A percentile compares a stretch with the other conserved stretches of the same genome.
Conservation (phyloP, 1,140 invertebrate genomes). For the Trichogramma pretiosum region DNA sequence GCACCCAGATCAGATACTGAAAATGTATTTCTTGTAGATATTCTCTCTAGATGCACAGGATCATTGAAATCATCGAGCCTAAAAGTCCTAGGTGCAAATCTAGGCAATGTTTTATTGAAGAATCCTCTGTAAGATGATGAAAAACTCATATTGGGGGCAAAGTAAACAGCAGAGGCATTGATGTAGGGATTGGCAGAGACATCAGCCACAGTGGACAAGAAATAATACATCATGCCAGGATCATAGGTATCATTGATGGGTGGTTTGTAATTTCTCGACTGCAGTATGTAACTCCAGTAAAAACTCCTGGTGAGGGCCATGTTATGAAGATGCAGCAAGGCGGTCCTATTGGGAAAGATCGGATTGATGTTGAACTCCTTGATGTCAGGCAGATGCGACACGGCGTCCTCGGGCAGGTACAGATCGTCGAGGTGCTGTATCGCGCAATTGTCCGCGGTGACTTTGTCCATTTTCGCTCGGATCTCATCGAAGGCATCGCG, state of each 20-base stretch:
- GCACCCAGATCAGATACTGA: constrained; percentile 75
- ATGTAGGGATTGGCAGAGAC: constrained; percentile 86
- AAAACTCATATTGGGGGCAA: constrained; percentile 88
- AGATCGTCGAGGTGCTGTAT: constrained; percentile 78
- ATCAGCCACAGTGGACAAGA: constrained; percentile 88
- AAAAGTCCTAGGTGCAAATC: constrained; percentile 90
- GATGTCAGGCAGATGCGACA: constrained; percentile 88
- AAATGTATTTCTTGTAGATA: constrained; percentile 85
- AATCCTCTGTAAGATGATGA: constrained; percentile 90
- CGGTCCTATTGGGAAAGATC: constrained; percentile 89
- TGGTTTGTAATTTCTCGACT: constrained; percentile 79
- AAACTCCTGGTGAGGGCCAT: constrained; percentile 90
- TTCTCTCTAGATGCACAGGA: constrained; percentile 83
- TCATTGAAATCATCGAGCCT: constrained; percentile 89
- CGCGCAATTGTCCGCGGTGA: constrained; percentile 77
- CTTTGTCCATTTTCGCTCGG: constrained; percentile 67
- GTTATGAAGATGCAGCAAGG: constrained; percentile 87
- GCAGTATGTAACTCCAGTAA: constrained; percentile 92
- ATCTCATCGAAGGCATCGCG: constrained; percentile 85
- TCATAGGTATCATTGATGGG: constrained; percentile 87
- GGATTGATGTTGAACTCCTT: constrained; percentile 93
- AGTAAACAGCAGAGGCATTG: constrained; percentile 90
- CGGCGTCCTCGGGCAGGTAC: constrained; percentile 69
- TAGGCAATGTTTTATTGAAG: constrained; percentile 92
- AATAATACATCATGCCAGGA: constrained; percentile 98